Evolutionary conservation across 2,113 vertebrate species (phyloP).

Genomic region (Perca schrenkii): DNA sequence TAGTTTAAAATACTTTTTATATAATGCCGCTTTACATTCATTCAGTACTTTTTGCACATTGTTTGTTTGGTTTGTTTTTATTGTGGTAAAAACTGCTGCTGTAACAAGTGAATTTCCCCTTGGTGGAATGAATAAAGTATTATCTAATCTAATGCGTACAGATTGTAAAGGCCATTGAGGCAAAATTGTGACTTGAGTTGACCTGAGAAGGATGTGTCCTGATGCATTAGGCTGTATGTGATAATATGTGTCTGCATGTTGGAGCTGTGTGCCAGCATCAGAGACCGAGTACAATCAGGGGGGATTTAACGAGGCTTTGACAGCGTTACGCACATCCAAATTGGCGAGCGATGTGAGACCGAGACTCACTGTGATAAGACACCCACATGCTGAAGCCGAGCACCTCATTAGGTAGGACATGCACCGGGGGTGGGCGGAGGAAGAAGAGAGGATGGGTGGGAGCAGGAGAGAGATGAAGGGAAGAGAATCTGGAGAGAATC

Average conservation of each 20-base stretch:
- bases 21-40: no score
- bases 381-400: conserved; percentile 68
- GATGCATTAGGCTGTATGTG: background rate
- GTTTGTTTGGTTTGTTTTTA: no score
- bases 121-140: no score
- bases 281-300: background rate
- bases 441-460: conserved; percentile 44
- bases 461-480: conserved; percentile 56
- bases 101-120: no score
- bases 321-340: conserved; percentile 49
- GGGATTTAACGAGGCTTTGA: conserved; percentile 10
- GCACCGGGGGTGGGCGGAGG: conserved; percentile 41
- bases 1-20: no score
- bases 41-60: no score
- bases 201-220: background rate
- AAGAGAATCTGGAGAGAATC: conserved; percentile 53
- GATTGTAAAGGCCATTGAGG: no score
- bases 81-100: no score
- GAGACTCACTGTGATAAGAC: conserved; percentile 43
- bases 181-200: no score
- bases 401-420: conserved; percentile 68
- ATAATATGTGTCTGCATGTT: conserved; percentile 7
- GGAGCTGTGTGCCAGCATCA: background rate
- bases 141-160: no score
- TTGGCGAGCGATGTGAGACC: conserved; percentile 45